Base-by-base conservation (phyloP, 2,113 vertebrate genomes). In the Ameiurus melas region DNA sequence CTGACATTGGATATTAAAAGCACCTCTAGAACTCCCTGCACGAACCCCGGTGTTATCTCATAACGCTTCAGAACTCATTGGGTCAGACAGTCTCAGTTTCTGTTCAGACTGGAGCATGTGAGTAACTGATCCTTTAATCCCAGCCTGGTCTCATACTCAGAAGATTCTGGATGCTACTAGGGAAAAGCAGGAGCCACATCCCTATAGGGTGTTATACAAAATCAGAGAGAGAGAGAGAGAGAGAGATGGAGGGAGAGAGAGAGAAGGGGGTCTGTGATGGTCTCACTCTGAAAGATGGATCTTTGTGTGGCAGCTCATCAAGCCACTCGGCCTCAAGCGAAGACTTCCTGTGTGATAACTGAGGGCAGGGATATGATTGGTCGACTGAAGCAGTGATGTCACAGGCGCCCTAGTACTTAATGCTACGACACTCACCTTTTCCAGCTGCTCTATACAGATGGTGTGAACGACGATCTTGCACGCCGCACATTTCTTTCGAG, bases 381-480 rank as follows among this genome's bases (percentile, higher is more conserved):
- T 89, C 71, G 88, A 70, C 58, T 83, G 58, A 83, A 78, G 81
- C 81, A 85, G 81, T 85, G 82, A 79, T 62, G 83, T 83, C 85
- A 79, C 27, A 62, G 7, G 39, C 5, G 19, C 58, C 83, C 75
- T 57, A 51, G 22, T 79, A 8, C 53, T 43, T 1, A 51, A 33
- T 16, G 33, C 36, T 27, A 73, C 2, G 1, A 27, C 79, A 92
- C 95, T 94, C 92, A 99, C 98, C 95, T 98, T 98, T 90, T 98
- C 98, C 88, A 99, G 95, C 89, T 98, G 97, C 83, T 97, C 97
- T 0, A 98, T 98, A 89, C 98, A 99, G 90, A 96, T 93, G 0
- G 96, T 97, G 90, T 99, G 98, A 89, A 97, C 97, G 2, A 99
- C 95, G 0, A 99, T 99, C 94, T 98, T 98, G 93, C 98, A 99